Base-by-base conservation (phyloP, 2,113 vertebrate genomes). In the Labeo catla region DNA sequence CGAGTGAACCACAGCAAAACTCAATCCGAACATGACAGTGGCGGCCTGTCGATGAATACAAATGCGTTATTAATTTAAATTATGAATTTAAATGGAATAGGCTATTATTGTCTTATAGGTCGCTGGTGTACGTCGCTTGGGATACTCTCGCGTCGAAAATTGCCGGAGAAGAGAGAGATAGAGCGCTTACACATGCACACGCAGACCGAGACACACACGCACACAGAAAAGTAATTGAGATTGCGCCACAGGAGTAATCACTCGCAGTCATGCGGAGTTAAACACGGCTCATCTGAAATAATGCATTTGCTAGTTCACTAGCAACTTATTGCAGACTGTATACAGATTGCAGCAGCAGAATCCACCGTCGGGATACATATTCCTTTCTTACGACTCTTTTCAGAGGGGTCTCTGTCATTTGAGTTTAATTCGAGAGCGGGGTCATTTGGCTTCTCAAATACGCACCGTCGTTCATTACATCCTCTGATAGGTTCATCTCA, bases 71-170 rank as follows among this genome's bases (percentile, higher is more conserved):
- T 89, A 88, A 91, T 89, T 88, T 89, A 86, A 89, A 88, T 87
- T 83, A 85, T 89, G 79, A 85, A 87, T 85, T 88, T 81, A 88
- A 89, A 89, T 88, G 87, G 76, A 89, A 89, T 89, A 86, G 86
- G 85, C 89, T 90, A 90, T 88, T 90, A 90, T 88, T 88, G 87
- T 88, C 79, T 91, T 89, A 86, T 86, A 82, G 86, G 86, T 88
- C 70, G 88, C 73, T 57, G 45, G 81, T 78, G 84, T 89, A 81
- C 83, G 49, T 83, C 87, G 81, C 86, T 84, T 63, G 87, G 88
- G 84, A 90, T 86, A 81, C 85, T 83, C 84, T 89, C 86, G 66
- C 83, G 74, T 86, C 49, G 66, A 78, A 88, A 88, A 88, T 76
- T 77, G 83, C 82, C 65, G 50, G 87, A 80, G 85, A 80, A 76